Evolutionary conservation across 2,113 vertebrate species (phyloP).

Genomic region (Phoxinus phoxinus): DNA sequence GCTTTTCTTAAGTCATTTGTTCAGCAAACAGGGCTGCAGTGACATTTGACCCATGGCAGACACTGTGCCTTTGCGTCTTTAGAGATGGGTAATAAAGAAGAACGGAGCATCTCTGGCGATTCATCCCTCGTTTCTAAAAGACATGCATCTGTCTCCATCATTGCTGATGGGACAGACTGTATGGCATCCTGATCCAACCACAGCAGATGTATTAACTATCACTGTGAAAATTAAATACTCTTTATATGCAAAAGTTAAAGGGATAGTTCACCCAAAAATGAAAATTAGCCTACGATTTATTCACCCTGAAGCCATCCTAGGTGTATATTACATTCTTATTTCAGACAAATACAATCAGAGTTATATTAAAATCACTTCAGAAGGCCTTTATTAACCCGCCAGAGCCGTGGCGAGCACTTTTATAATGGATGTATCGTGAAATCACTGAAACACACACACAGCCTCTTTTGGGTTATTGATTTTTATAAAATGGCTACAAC

Average conservation of each 20-base stretch:
- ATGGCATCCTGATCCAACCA: conserved; percentile 37
- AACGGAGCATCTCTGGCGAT: conserved; percentile 26
- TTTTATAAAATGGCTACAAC: background rate
- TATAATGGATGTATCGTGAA: background rate
- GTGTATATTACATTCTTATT: too few relatives aligned
- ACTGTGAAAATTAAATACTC: conserved; percentile 44
- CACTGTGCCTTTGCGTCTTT: conserved; percentile 32
- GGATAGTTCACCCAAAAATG: too few relatives aligned
- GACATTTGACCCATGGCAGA: conserved; percentile 57
- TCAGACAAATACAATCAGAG: too few relatives aligned
- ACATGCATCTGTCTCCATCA: conserved; percentile 44
- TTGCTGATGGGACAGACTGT: conserved; percentile 29
- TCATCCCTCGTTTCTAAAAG: conserved; percentile 57
- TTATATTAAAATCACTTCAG: too few relatives aligned
- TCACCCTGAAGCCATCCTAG: too few relatives aligned
- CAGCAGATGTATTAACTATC: conserved; percentile 34
- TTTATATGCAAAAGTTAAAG: conserved; percentile 31
- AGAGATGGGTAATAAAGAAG: conserved; percentile 55
- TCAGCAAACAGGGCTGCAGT: conserved; percentile 52
- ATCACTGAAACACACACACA: conserved; percentile 13
- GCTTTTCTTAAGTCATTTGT: conserved; percentile 51
- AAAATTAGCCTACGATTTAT: too few relatives aligned
- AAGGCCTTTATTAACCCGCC: too few relatives aligned
- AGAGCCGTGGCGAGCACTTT: too few relatives aligned
- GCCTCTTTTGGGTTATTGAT: background rate